A percentile compares a stretch with the other conserved stretches of the same genome.
These are phyloP conservation scores for Scomber colias DNA, from an alignment of 2,113 vertebrate genomes.

Conservation along the genomic window DNA sequence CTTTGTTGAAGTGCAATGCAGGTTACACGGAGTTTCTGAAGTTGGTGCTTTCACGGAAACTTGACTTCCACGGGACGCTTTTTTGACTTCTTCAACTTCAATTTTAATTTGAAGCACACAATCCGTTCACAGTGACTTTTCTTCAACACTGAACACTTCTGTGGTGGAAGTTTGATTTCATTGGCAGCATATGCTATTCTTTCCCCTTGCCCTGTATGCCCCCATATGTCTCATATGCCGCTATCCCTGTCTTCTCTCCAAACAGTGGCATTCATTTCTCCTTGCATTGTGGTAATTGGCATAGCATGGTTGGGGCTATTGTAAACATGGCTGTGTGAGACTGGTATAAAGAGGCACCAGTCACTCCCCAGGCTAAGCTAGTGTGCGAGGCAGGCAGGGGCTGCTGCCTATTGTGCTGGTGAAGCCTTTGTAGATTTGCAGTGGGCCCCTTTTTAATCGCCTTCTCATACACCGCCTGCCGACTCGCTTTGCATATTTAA, in stretches of 20 bases:
- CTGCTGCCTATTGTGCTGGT: conserved; percentile 84
- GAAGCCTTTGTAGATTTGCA: conserved; percentile 87
- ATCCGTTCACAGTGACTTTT: conserved; percentile 28
- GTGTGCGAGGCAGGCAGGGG: conserved; percentile 67
- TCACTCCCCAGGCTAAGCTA: conserved; percentile 75
- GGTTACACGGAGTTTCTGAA: conserved; percentile 46
- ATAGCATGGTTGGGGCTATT: conserved; percentile 73
- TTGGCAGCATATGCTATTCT: background rate
- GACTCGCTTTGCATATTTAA: conserved; percentile 91
- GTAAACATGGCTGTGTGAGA: conserved; percentile 81
- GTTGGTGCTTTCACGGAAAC: conserved; percentile 53
- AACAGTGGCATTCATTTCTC: conserved; percentile 70
- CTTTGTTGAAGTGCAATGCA: conserved; percentile 60
- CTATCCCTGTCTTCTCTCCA: conserved; percentile 44
- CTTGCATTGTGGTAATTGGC: conserved; percentile 81
- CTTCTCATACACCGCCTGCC: conserved; percentile 77
- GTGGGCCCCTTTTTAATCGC: conserved; percentile 83
- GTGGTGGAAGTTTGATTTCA: conserved; percentile 46
- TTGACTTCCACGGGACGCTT: conserved; percentile 46
- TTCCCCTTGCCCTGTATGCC: background rate
- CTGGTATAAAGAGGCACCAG: conserved; percentile 76
- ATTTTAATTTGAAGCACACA: conserved; percentile 30
- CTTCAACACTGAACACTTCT: conserved; percentile 20
- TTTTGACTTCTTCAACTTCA: conserved; percentile 32
- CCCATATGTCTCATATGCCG: conserved; percentile 8